Base-by-base conservation (phyloP, 2,113 vertebrate genomes). In the Callipepla squamata region DNA sequence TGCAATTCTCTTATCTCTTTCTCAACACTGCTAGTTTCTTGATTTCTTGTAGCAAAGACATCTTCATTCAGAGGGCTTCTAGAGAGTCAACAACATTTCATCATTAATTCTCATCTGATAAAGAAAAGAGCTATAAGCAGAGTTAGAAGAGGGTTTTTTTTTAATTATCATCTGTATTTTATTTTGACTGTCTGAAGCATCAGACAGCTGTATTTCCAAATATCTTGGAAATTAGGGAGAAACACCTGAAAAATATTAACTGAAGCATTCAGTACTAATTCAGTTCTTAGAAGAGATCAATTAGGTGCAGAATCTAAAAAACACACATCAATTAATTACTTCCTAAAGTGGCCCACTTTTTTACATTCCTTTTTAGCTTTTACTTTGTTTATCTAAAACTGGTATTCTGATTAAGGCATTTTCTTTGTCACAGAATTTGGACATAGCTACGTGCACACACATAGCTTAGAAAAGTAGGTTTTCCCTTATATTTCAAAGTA, bases 11-110 rank as follows among this genome's bases (percentile, higher is more conserved):
- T 98, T 38, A 98, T 97, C 58, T 98, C 98, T 84, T 98, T 98
- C 91, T 98, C 94, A 78, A 97, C 93, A n/a, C 73, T 92, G 58
- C 90, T 96, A 5, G 15, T 91, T n/a, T 96, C 97, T 90, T 97
- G 98, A n/a, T 82, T 97, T 83, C 75, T 94, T 69, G 97, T 94
- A 61, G 98, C 98, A 97, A 99, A 99, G 62, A 99, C 98, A 85
- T 99, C 98, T 96, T 99, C 98, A 75, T 99, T 99, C 79, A 99
- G 93, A 61, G 99, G 98, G 86, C 98, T 98, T 96, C 99, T 99
- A 90, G 91, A 93, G 85, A 32, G 36, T 6, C 84, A 96, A 92
- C 30, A 59, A 44, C 48, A 92, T 65, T 51, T 75, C 67, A 78
- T 4, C 76, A 21, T 47, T 85, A 51, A 18, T 58, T 75, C 51